Conservation (phyloP, 2,888 invertebrate species). For the Elegia similella region DNA sequence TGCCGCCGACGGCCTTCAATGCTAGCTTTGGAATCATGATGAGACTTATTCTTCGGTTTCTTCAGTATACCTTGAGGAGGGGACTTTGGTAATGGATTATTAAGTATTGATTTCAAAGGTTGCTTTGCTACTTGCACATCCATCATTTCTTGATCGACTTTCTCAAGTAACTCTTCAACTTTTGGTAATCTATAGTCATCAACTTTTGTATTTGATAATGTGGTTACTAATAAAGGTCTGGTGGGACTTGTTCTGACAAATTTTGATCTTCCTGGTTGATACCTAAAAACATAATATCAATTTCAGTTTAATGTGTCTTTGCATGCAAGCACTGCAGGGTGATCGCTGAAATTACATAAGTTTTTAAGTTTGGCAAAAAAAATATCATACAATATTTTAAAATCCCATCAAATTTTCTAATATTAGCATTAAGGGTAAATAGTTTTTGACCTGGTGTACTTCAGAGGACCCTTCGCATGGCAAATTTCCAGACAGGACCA, state of each 20-base stretch:
- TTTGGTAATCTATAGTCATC: constrained; percentile 67
- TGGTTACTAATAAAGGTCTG: constrained; percentile 61
- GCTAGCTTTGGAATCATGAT: constrained; percentile 50
- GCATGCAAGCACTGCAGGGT: too few species aligned
- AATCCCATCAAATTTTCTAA: too few species aligned
- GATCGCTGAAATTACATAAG: too few species aligned
- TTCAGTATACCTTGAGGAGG: constrained; percentile 69
- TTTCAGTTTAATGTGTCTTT: neutral
- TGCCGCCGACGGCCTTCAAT: constrained; percentile 69
- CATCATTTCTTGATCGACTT: constrained; percentile 69
- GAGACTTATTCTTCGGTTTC: constrained; percentile 61
- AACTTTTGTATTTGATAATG: constrained; percentile 65
- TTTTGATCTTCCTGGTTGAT: constrained; percentile 63
- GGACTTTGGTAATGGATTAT: constrained; percentile 63
- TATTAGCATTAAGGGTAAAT: too few species aligned
- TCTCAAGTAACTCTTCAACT: constrained; percentile 73
- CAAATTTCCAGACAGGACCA: too few species aligned
- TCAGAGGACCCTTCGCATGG: too few species aligned
- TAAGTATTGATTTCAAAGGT: constrained; percentile 74
- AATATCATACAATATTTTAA: too few species aligned
- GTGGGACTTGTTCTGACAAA: constrained; percentile 60
- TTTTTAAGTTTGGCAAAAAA: too few species aligned
- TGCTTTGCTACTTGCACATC: constrained; percentile 62
- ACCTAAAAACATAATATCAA: constrained; percentile 37
- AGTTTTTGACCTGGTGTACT: too few species aligned